phyloP scores from a whole-genome alignment of 2,113 vertebrate genomes.

The Myrmophylax atrothorax region DNA sequence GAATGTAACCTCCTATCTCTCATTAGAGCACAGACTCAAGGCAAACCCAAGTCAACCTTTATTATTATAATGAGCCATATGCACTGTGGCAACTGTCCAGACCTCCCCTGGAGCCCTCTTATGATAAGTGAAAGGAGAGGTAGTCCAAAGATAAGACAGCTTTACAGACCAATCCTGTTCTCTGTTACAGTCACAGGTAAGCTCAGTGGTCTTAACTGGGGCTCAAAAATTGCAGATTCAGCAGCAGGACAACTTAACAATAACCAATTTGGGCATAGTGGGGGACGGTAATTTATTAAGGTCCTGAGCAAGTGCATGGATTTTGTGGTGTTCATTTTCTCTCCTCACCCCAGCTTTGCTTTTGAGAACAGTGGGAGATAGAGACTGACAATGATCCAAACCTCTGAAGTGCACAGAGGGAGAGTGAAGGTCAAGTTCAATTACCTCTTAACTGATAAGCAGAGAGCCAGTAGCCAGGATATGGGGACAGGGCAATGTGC shows the following conservation, averaged over 20 bases:
- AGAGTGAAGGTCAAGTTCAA: not conserved
- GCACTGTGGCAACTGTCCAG: not conserved
- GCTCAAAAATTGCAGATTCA: not conserved
- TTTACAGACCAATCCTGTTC: not conserved
- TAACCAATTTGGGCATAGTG: not conserved
- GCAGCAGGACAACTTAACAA: not conserved
- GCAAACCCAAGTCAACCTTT: not conserved
- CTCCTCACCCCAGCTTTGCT: not conserved
- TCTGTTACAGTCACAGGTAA: not conserved
- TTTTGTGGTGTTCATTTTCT: not conserved
- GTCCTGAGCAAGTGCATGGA: not conserved
- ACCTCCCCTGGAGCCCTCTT: not conserved
- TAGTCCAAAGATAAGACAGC: not conserved
- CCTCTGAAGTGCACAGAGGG: not conserved
- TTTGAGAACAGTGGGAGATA: not conserved
- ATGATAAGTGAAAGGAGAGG: not conserved
- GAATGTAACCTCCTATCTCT: not conserved
- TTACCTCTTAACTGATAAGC: not conserved
- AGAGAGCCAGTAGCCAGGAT: not conserved
- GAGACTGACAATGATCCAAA: not conserved
- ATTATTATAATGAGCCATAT: not conserved
- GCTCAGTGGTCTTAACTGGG: not conserved
- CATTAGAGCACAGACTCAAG: not conserved
- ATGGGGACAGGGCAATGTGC: not conserved
- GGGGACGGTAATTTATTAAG: not conserved